Percentiles rank a stretch among this genome's conserved stretches.
Evolutionary conservation across 2,113 vertebrate genomes (phyloP).

Genomic region (Brachypodius melanocephalos): DNA sequence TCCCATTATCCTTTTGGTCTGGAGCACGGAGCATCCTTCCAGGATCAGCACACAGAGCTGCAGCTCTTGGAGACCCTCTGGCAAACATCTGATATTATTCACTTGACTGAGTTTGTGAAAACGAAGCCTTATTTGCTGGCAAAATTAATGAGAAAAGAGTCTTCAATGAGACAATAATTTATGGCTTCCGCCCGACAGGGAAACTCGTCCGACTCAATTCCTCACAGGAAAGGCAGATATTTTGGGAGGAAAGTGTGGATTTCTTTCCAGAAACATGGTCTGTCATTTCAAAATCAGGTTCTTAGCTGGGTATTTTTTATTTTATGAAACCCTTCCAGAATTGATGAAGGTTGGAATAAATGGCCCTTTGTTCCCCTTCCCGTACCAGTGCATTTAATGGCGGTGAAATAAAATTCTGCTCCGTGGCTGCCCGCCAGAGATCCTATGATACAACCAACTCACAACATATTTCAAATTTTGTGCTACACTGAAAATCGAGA

Average conservation of each 20-base stretch:
- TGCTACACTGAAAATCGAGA: neutral
- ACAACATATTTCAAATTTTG: neutral
- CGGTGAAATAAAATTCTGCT: neutral
- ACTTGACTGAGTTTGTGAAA: conserved; percentile 42
- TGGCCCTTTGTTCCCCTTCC: neutral
- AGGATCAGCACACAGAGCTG: neutral
- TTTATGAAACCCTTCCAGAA: conserved; percentile 5
- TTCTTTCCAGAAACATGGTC: neutral
- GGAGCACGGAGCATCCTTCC: neutral
- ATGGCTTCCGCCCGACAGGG: neutral
- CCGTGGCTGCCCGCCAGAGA: neutral
- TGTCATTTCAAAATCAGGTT: neutral
- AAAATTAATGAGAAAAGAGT: conserved; percentile 71
- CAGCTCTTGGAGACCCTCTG: neutral
- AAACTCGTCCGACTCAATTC: neutral
- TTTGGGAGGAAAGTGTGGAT: neutral
- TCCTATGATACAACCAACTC: neutral
- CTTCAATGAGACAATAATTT: conserved; percentile 69
- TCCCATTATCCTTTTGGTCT: conserved; percentile 1
- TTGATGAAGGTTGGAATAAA: conserved; percentile 9
- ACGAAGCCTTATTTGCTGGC: conserved; percentile 53
- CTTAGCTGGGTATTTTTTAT: neutral
- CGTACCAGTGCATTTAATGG: neutral
- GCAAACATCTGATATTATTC: conserved; percentile 31
- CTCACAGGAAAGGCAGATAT: neutral